phyloP scores from a whole-genome alignment of 2,113 vertebrate species.

The Engystomops pustulosus region DNA sequence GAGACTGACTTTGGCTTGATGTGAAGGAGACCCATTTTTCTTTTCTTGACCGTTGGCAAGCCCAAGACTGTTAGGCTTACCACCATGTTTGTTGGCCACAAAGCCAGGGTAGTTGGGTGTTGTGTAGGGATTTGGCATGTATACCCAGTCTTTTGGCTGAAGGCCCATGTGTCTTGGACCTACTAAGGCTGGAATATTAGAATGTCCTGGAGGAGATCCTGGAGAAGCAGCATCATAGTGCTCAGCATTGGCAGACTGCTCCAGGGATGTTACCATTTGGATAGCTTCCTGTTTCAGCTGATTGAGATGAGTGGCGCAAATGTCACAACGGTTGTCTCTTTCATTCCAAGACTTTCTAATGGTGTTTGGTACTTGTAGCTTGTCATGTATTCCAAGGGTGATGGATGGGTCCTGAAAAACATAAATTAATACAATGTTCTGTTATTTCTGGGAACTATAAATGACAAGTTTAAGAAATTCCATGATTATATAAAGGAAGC shows the following conservation, averaged over 20 bases:
- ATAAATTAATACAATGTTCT: constrained; percentile 34
- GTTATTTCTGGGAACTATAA: too few relatives aligned
- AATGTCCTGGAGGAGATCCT: constrained; percentile 79
- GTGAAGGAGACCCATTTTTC: constrained; percentile 83
- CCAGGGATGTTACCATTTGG: constrained; percentile 88
- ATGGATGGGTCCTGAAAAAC: constrained; percentile 88
- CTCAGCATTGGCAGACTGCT: constrained; percentile 79
- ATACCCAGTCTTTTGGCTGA: constrained; percentile 81
- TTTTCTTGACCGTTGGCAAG: constrained; percentile 85
- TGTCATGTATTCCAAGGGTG: constrained; percentile 90
- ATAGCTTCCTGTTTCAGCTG: constrained; percentile 97
- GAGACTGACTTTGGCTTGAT: constrained; percentile 80
- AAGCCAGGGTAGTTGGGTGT: constrained; percentile 76
- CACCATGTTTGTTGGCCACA: constrained; percentile 78
- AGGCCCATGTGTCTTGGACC: constrained; percentile 75
- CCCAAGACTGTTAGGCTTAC: constrained; percentile 89
- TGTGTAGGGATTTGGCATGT: constrained; percentile 75
- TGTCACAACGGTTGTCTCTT: constrained; percentile 91
- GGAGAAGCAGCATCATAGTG: constrained; percentile 83
- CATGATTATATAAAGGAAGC: background rate
- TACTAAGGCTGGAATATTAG: constrained; percentile 72
- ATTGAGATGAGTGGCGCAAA: constrained; percentile 92
- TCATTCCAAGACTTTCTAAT: constrained; percentile 94
- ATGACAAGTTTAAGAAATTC: background rate
- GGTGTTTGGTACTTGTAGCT: constrained; percentile 93